Base-by-base conservation (phyloP, 2,113 vertebrate species). In the Mesocricetus auratus region DNA sequence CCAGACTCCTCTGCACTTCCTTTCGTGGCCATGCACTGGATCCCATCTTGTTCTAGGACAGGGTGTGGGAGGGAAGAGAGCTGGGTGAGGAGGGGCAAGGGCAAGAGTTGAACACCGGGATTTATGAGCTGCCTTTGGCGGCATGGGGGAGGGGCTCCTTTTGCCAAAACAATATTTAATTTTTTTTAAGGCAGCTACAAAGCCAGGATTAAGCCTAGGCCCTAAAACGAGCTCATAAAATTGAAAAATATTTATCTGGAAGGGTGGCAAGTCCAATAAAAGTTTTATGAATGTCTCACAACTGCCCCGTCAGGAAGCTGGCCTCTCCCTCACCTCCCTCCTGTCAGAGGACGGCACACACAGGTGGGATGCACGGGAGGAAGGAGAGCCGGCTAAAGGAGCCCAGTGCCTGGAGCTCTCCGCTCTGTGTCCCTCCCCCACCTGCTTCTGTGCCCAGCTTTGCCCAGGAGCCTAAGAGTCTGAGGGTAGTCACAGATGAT, bases 181-280 rank as follows among this genome's bases (percentile, higher is more conserved):
- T 96, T 97, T 97, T 93, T 98, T 97, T 53, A 81, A 97, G 97
- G 89, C 94, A 87, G 90, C 98, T 98, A 98, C 98, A 98, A 98
- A 98, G 98, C 98, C 96, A 96, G 97, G 98, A 98, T 98, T 98
- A 98, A 98, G 96, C 98, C 97, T 82, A 93, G 97, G 95, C 89
- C 97, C 96, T 98, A 97, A 98, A 98, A 98, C 96, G 98, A 98
- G 96, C 96, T 97, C 94, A 98, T 98, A 98, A 98, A 99, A 97
- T 97, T 68, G 91, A 97, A 98, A 98, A 98, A 98, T 98, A 98
- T 98, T 98, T 98, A 98, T 98, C 98, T 98, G 95, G 96, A 98
- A 98, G 98, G 98, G 98, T 98, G 98, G 98, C 97, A 98, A 97
- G 98, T 86, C 97, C 97, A 97, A 97, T 99, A 98, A 98, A 99